Conservation (phyloP, 2,888 invertebrate species). For the Strigamia transsilvanica region DNA sequence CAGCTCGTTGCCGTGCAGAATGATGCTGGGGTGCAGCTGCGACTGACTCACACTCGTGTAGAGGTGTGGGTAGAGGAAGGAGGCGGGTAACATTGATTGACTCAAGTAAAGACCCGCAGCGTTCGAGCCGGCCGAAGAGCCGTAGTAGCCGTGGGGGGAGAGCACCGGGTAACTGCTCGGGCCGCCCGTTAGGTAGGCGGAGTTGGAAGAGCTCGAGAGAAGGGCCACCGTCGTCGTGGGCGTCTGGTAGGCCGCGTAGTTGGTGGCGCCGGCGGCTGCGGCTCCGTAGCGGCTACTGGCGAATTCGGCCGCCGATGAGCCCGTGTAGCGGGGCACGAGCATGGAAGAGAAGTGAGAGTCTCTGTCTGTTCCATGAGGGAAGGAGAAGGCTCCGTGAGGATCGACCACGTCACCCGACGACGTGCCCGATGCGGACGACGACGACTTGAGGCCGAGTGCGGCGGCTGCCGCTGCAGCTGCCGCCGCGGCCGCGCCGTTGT, state of each 20-base stretch:
- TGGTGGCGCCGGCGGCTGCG: constrained; percentile 52
- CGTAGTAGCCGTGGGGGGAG: constrained; percentile 58
- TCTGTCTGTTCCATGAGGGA: constrained; percentile 51
- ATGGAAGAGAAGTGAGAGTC: constrained; percentile 56
- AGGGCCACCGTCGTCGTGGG: constrained; percentile 57
- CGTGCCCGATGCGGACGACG: constrained; percentile 37
- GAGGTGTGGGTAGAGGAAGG: constrained; percentile 63
- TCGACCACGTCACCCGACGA: constrained; percentile 54
- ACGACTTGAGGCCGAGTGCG: constrained; percentile 54
- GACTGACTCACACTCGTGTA: constrained; percentile 60
- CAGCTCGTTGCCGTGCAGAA: constrained; percentile 57
- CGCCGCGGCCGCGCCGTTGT: constrained; percentile 53
- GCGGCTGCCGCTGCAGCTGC: constrained; percentile 55
- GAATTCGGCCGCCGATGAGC: constrained; percentile 55
- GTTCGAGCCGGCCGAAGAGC: constrained; percentile 56
- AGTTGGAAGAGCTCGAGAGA: constrained; percentile 54
- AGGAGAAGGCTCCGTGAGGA: constrained; percentile 54
- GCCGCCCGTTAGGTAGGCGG: constrained; percentile 56
- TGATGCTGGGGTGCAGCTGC: constrained; percentile 60
- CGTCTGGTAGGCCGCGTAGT: constrained; percentile 56
- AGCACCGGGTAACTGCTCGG: constrained; percentile 57
- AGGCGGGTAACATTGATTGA: constrained; percentile 60
- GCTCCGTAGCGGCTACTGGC: constrained; percentile 53
- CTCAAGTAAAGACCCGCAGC: constrained; percentile 60
- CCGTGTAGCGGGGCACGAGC: constrained; percentile 55